phyloP scores from a whole-genome alignment of 2,888 invertebrate genomes.

The Paralinhomoeus sp. region DNA sequence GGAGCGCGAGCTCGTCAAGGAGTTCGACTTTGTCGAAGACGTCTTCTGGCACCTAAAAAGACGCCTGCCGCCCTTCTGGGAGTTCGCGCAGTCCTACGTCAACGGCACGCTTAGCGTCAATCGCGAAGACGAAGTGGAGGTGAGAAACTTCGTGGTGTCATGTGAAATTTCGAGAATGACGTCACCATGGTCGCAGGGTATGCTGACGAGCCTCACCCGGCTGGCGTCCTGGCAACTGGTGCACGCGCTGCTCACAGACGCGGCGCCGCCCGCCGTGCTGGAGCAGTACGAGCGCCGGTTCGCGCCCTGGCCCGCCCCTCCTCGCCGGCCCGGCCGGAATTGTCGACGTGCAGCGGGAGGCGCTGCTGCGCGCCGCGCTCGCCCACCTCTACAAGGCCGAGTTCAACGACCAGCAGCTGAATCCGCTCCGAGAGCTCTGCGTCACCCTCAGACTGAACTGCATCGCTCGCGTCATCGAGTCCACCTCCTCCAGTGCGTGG shows the following conservation, averaged over 20 bases:
- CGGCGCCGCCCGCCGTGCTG: slow-evolving; percentile 11
- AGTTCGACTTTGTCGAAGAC: slow-evolving; percentile 54
- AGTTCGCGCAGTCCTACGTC: slow-evolving; percentile 78
- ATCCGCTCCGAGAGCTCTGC: slow-evolving; percentile 20
- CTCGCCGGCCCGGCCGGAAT: too few species aligned
- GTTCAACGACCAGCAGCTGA: slow-evolving; percentile 4
- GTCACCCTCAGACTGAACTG: slow-evolving; percentile 18
- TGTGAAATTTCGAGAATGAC: too few species aligned
- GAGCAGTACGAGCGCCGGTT: slow-evolving; percentile 14
- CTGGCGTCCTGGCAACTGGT: slow-evolving; percentile 21
- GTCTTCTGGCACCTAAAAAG: slow-evolving; percentile 49
- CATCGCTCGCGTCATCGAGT: slow-evolving; percentile 14
- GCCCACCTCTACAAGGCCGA: background rate
- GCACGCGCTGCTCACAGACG: slow-evolving; percentile 19
- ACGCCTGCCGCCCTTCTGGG: slow-evolving; percentile 74
- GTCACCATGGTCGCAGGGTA: too few species aligned
- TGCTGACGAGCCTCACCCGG: slow-evolving; percentile 21
- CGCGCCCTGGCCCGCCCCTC: slow-evolving; percentile 14
- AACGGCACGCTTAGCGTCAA: slow-evolving; percentile 50
- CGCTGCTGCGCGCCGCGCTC: background rate
- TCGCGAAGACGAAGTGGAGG: slow-evolving; percentile 19
- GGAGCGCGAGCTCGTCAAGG: slow-evolving; percentile 31
- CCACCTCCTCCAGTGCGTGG: slow-evolving; percentile 1
- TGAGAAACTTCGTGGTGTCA: too few species aligned
- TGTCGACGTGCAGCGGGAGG: background rate